These are phyloP conservation scores for Periplaneta americana DNA, from an alignment of 1,140 invertebrate genomes.

Conservation along the genomic window DNA sequence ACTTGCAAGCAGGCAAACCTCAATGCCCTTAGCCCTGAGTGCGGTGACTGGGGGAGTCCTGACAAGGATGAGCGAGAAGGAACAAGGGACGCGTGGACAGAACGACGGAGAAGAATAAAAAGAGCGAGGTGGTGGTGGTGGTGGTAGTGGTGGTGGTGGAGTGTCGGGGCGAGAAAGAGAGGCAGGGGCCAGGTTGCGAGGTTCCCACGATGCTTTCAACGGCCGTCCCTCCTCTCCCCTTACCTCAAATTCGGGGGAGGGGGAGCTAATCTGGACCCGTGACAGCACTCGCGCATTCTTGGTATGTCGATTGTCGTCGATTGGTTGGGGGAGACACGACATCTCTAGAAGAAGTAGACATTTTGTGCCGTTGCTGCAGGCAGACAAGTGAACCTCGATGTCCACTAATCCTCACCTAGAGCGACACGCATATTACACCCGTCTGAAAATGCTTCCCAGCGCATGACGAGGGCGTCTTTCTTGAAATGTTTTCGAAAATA, in stretches of 20 bases:
- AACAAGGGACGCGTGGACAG: background rate
- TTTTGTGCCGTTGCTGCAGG: background rate
- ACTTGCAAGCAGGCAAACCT: background rate
- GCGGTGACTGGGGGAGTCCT: background rate
- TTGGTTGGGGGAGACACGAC: background rate
- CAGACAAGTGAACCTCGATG: background rate
- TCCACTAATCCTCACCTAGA: background rate
- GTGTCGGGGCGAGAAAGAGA: background rate
- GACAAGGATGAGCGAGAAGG: background rate
- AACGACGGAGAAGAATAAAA: background rate
- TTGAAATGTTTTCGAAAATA: too few species aligned
- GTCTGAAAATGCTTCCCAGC: background rate
- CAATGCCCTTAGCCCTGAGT: background rate
- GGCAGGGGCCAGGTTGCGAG: slow-evolving; percentile 15
- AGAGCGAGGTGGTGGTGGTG: background rate
- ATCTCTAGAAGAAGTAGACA: background rate
- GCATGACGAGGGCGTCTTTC: too few species aligned
- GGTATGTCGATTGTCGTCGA: background rate
- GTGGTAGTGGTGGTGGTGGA: background rate
- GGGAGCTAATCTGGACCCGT: slow-evolving; percentile 19
- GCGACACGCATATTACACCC: background rate
- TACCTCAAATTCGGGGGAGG: slow-evolving; percentile 8
- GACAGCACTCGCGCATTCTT: slow-evolving; percentile 19
- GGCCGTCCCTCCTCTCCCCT: background rate
- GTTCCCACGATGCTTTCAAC: slow-evolving; percentile 25